Base-by-base conservation (phyloP, 2,113 vertebrate species). In the Chroicocephalus ridibundus region DNA sequence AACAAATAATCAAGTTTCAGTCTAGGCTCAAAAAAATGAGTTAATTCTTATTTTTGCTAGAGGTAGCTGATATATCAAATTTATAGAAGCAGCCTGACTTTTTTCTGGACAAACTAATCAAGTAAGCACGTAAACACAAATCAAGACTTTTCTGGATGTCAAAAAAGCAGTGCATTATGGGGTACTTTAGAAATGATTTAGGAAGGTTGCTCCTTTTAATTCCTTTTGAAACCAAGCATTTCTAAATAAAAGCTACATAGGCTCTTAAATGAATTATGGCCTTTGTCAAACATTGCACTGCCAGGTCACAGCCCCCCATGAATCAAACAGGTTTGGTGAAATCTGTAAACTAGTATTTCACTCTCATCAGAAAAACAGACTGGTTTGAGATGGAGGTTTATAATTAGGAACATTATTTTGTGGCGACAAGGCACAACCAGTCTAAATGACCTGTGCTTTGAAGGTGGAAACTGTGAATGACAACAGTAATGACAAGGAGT, bases 241-340 rank as follows among this genome's bases (percentile, higher is more conserved):
- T 96, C 66, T 94, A 97, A 97, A 95, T 96, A 96, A 97, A 96
- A 95, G 78, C 51, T 91, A 55, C 38, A 17, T 18, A 9, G 32
- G n/a, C 18, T 91, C 42, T 91, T 93, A 64, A 88, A 95, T 95
- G 93, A 97, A 66, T 96, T 79, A 97, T 91, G 60, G 88, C 13
- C 68, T 96, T 91, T 97, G 95, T 97, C 95, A 97, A 97, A 97
- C 97, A 96, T 44, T 91, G 77, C 87, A 86, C 58, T 86, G 87
- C 51, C 94, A 96, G 93, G 94, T 97, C 95, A 96, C 62, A 90
- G 82, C n/a, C 51, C 21, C 7, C 74, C 66, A 92, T 88, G 93
- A 91, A 95, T 96, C 79, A 96, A 93, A 68, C 75, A 91, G 74
- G 76, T 97, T 97, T 88, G 74, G 80, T 61, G 92, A 97, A 97